A percentile compares a stretch with the other conserved stretches of the same genome.
These are phyloP conservation scores for Fabriciana adippe DNA, from an alignment of 2,888 invertebrate species.

Conservation along the genomic window DNA sequence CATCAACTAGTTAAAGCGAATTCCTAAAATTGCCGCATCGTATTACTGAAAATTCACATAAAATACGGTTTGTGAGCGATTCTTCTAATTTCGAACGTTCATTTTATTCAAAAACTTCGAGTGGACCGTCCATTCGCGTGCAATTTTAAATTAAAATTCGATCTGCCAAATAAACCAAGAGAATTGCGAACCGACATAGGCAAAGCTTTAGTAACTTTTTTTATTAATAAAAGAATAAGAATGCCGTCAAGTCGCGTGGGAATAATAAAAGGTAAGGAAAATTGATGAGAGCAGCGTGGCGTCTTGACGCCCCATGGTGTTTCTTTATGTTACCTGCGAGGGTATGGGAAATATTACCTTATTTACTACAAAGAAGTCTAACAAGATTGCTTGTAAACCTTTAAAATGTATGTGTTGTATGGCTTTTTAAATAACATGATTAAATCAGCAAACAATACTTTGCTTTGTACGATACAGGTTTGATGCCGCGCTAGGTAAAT, in stretches of 20 bases:
- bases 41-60: slow-evolving; percentile 30
- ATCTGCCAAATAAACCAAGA: slow-evolving; percentile 50
- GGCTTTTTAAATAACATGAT: no score
- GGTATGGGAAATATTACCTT: slow-evolving; percentile 22
- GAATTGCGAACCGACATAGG: slow-evolving; percentile 48
- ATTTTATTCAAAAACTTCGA: slow-evolving; percentile 40
- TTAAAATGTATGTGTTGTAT: no score
- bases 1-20: slow-evolving; percentile 23
- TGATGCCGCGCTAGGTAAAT: no score
- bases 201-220: slow-evolving; percentile 57
- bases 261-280: slow-evolving; percentile 67
- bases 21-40: slow-evolving; percentile 22
- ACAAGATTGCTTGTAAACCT: slow-evolving; percentile 13
- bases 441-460: no score
- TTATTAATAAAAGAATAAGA: slow-evolving; percentile 74
- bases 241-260: slow-evolving; percentile 59
- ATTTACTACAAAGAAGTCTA: slow-evolving; percentile 18
- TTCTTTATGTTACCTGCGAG: slow-evolving; percentile 38
- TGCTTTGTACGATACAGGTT: no score
- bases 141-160: slow-evolving; percentile 45
- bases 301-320: slow-evolving; percentile 35
- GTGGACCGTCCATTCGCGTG: slow-evolving; percentile 36
- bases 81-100: slow-evolving; percentile 35
- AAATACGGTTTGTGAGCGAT: slow-evolving; percentile 39
- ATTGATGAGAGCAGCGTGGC: slow-evolving; percentile 61